A percentile compares a stretch with the other conserved stretches of the same genome.
Conservation (phyloP, 2,113 vertebrate species). For the Nibea albiflora region DNA sequence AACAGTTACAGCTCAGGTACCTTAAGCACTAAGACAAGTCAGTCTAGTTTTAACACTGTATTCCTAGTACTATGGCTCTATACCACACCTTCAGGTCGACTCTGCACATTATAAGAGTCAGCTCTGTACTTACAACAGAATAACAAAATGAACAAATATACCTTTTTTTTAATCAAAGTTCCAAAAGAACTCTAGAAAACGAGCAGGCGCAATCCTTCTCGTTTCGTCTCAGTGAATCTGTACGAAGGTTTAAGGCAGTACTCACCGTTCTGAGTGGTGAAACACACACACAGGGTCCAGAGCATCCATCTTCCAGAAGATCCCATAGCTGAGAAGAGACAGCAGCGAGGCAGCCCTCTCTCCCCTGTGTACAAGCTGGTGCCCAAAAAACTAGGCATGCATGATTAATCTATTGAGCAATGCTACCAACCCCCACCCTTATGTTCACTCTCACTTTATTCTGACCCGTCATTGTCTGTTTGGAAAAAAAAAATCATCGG, state of each 20-base stretch:
- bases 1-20: not conserved
- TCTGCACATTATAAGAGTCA: not conserved
- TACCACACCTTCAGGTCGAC: not conserved
- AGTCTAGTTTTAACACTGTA: not conserved
- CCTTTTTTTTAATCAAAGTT: too few relatives aligned
- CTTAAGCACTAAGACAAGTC: not conserved
- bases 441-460: slow-evolving; percentile 16
- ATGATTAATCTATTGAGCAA: slow-evolving; percentile 75
- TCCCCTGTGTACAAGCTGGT: slow-evolving; percentile 23
- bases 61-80: not conserved
- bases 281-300: slow-evolving; percentile 66
- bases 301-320: slow-evolving; percentile 67
- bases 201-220: not conserved
- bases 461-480: slow-evolving; percentile 8
- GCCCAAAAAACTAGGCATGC: slow-evolving; percentile 72
- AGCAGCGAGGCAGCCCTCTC: slow-evolving; percentile 22
- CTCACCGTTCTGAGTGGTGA: slow-evolving; percentile 76
- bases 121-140: not conserved
- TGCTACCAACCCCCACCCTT: slow-evolving; percentile 46
- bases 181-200: not conserved
- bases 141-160: not conserved
- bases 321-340: slow-evolving; percentile 72
- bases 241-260: slow-evolving; percentile 2
- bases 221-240: not conserved
- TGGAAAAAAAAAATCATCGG: not conserved